These are phyloP conservation scores for silkworm (Bombyx mori) DNA, from an alignment of 1,140 invertebrate genomes.

Conservation along the genomic window DNA sequence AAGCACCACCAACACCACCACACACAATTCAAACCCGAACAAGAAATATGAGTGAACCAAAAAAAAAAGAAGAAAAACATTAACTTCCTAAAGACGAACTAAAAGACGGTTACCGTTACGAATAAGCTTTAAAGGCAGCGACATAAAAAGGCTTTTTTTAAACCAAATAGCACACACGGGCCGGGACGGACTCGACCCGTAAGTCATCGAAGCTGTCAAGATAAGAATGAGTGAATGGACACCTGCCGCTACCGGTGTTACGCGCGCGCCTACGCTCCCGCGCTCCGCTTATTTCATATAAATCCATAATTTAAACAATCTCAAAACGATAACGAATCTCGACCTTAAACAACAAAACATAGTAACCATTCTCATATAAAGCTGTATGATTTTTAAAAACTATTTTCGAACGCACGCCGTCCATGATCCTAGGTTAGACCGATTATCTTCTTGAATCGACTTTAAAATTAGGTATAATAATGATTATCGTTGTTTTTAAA, in stretches of 20 bases:
- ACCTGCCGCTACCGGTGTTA: slow-evolving; percentile 67
- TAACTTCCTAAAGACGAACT: slow-evolving; percentile 49
- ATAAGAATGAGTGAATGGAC: slow-evolving; percentile 69
- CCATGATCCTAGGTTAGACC: slow-evolving; percentile 34
- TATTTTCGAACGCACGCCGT: slow-evolving; percentile 33
- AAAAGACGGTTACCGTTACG: slow-evolving; percentile 62
- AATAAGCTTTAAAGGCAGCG: slow-evolving; percentile 55
- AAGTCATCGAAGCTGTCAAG: slow-evolving; percentile 69
- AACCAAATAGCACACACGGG: slow-evolving; percentile 58
- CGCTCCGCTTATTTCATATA: slow-evolving; percentile 2
- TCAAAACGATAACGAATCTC: slow-evolving; percentile 15
- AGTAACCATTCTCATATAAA: slow-evolving; percentile 27
- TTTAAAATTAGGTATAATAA: slow-evolving; percentile 63
- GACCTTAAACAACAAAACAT: slow-evolving; percentile 18
- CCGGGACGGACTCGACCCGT: slow-evolving; percentile 41
- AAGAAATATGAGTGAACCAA: slow-evolving; percentile 40
- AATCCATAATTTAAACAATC: slow-evolving; percentile 5
- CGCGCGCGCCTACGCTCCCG: slow-evolving; percentile 54
- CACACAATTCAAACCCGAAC: no score
- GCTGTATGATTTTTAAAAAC: slow-evolving; percentile 12
- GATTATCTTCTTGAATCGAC: slow-evolving; percentile 59
- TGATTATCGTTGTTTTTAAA: slow-evolving; percentile 62
- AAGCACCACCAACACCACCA: no score
- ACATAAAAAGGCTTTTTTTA: slow-evolving; percentile 55
- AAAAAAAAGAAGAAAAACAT: slow-evolving; percentile 30